A percentile compares a stretch with the other conserved stretches of the same genome.
phyloP scores from a whole-genome alignment of 2,888 invertebrate species.

The Amphiduros pacificus region DNA sequence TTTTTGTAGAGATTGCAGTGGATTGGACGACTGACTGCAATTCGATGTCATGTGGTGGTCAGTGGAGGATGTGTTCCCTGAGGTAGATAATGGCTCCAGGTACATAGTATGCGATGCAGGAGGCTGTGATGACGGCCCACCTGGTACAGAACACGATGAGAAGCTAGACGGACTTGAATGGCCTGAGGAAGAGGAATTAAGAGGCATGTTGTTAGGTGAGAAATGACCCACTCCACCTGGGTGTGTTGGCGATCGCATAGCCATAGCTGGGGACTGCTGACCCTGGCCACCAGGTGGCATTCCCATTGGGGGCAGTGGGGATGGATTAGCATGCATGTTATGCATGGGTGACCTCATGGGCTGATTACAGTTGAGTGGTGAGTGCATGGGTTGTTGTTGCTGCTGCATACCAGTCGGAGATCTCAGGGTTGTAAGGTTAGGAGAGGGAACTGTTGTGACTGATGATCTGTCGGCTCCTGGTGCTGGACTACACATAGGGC shows the following conservation, averaged over 20 bases:
- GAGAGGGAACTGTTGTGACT: constrained; percentile 14
- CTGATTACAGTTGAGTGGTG: constrained; percentile 16
- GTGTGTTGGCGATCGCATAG: constrained; percentile 11
- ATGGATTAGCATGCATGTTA: constrained; percentile 13
- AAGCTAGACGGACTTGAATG: constrained; percentile 15
- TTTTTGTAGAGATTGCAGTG: constrained; percentile 44
- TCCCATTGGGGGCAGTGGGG: constrained; percentile 6
- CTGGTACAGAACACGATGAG: not conserved
- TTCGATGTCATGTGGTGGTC: not conserved
- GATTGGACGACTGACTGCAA: constrained; percentile 34
- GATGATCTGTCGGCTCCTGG: constrained; percentile 3
- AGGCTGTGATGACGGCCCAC: not conserved
- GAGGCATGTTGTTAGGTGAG: constrained; percentile 4
- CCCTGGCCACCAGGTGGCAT: not conserved
- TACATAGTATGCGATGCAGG: not conserved
- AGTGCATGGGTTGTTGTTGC: constrained; percentile 1
- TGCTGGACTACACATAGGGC: constrained; percentile 45
- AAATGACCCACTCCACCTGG: constrained; percentile 9
- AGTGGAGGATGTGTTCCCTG: constrained; percentile 2
- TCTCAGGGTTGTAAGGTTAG: constrained; percentile 31
- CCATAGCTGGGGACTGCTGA: constrained; percentile 11
- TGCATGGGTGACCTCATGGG: constrained; percentile 35
- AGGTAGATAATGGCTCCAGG: not conserved
- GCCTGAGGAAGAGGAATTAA: constrained; percentile 12
- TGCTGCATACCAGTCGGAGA: constrained; percentile 37